A percentile compares a stretch with the other conserved stretches of the same genome.
Evolutionary conservation across 2,113 vertebrate genomes (phyloP).

Genomic region (Dermatemys mawii): DNA sequence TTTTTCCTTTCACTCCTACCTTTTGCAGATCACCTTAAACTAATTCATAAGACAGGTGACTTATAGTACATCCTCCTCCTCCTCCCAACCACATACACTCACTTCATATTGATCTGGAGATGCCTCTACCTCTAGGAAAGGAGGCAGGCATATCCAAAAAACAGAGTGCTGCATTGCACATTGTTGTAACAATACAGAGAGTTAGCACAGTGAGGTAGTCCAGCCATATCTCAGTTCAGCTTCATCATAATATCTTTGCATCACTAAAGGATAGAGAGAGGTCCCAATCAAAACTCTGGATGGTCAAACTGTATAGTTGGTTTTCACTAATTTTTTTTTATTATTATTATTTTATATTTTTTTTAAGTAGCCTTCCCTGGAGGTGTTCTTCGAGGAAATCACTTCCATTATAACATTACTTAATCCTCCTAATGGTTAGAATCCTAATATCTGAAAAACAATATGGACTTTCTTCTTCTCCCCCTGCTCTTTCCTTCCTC

Average conservation of each 20-base stretch:
- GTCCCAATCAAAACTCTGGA: neutral
- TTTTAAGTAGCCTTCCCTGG: no score
- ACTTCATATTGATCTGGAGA: neutral
- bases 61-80: neutral
- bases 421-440: neutral
- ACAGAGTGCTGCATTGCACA: neutral
- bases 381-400: neutral
- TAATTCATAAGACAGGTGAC: neutral
- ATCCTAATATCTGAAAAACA: neutral
- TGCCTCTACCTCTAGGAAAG: neutral
- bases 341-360: no score
- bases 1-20: neutral
- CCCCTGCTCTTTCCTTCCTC: neutral
- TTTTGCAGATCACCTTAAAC: fast-evolving
- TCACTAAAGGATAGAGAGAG: neutral
- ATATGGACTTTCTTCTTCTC: no score
- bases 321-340: neutral
- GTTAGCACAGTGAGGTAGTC: neutral
- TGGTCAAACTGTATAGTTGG: neutral
- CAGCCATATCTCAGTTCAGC: neutral
- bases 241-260: neutral
- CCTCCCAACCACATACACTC: neutral
- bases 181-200: neutral
- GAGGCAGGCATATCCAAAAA: neutral
- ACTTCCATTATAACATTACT: neutral